phyloP scores from a whole-genome alignment of 1,140 invertebrate species.

The Lethocerus indicus region DNA sequence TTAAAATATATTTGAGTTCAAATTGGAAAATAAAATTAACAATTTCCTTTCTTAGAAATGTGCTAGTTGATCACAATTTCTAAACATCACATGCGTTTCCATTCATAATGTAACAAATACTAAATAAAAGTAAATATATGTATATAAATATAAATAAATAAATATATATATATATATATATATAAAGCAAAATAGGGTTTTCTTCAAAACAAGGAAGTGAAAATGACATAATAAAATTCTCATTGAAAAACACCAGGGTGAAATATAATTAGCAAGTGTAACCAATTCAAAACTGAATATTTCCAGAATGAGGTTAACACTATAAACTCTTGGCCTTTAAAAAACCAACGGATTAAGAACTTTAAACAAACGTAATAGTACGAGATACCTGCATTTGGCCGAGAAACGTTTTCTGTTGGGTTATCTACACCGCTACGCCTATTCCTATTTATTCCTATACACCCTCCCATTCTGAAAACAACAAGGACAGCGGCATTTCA shows the following conservation, averaged over 20 bases:
- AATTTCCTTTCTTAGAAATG: too few species aligned
- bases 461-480: conserved; percentile 54
- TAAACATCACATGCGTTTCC: too few species aligned
- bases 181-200: too few species aligned
- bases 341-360: conserved; percentile 10
- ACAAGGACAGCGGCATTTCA: conserved; percentile 31
- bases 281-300: conserved; percentile 9
- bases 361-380: conserved; percentile 10
- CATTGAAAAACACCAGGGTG: not conserved
- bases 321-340: conserved; percentile 8
- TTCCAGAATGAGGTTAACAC: conserved; percentile 5
- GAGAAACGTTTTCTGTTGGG: conserved; percentile 54
- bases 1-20: too few species aligned
- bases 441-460: conserved; percentile 62
- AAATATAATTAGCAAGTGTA: too few species aligned
- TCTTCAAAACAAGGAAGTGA: not conserved
- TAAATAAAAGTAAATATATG: too few species aligned
- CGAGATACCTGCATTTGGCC: conserved; percentile 50
- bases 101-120: too few species aligned
- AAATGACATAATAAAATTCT: not conserved
- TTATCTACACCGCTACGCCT: conserved; percentile 60
- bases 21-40: too few species aligned
- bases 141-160: too few species aligned
- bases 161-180: too few species aligned
- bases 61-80: too few species aligned